Evolutionary conservation across 2,113 vertebrate species (phyloP), one percentile per base, ranked within the genome.

Genomic region (Pomatostomus ruficeps): DNA sequence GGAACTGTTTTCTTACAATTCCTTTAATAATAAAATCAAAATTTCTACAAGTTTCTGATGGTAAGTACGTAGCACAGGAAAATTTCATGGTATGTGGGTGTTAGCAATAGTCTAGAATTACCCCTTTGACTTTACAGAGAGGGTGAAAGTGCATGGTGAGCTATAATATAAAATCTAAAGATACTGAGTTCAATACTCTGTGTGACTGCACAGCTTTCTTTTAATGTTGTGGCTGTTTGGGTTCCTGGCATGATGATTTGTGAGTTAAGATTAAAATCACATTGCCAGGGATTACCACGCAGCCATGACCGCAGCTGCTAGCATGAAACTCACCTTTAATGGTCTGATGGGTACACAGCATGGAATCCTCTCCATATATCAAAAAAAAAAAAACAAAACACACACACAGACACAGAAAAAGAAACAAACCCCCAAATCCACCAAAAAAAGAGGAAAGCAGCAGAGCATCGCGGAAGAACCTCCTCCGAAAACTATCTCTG

Each of bases 231-330:
- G 98, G 99, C 98, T 99, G 99, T 99, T 99, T 98, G 99, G 99
- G 99, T 99, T 99, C 99, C 99, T 99, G 99, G 99, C 99, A 99
- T 99, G 99, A 99, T 99, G 99, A 99, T 99, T 99, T 99, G 99
- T 99, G 99, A 99, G 91, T 99, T 99, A 98, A 99, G 98, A 99
- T 99, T 98, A 99, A 99, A 99, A 99, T 99, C 99, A 99, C 99
- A 99, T 99, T 99, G 99, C 99, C 99, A 99, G 99, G 99, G 99
- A 99, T 99, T 99, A 99, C 99, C 99, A 99, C 99, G 98, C 97
- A 99, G 97, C 98, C 98, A 98, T 97, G 98, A 98, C 98, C 97
- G 83, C 97, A 98, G 97, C 98, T 96, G 98, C 99, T 98, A 96
- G 97, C 96, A 95, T 97, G 96, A 98, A 98, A 98, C 97, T 98